Conservation (phyloP, 2,888 invertebrate genomes). For the Bombylius discolor region DNA sequence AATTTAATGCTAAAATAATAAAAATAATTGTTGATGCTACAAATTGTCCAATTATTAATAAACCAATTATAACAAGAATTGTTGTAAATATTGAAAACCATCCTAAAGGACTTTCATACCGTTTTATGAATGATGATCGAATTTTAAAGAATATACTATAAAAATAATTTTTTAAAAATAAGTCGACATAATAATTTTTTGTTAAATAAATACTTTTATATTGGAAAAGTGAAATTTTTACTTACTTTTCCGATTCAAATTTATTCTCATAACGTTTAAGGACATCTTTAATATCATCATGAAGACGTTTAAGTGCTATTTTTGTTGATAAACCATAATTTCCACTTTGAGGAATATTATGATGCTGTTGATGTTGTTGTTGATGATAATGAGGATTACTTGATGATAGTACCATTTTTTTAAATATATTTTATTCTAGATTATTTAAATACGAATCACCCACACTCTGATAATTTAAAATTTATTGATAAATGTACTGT, state of each 20-base stretch:
- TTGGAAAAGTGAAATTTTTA: constrained; percentile 7
- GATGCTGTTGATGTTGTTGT: no score
- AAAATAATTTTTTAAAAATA: not conserved
- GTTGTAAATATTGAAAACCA: constrained; percentile 51
- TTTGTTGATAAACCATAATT: constrained; percentile 48
- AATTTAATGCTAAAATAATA: constrained; percentile 42
- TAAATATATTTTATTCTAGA: no score
- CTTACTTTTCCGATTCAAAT: constrained; percentile 42
- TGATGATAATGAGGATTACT: no score
- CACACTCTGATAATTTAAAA: no score
- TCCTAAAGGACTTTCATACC: constrained; percentile 47
- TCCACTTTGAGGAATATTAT: no score
- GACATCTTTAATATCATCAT: constrained; percentile 53
- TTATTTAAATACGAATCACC: no score
- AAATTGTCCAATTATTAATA: constrained; percentile 37
- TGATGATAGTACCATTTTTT: no score
- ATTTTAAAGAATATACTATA: constrained; percentile 27
- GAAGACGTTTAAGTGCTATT: constrained; percentile 54
- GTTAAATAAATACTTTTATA: not conserved
- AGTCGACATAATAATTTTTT: not conserved
- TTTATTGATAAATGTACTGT: no score
- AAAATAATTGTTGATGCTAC: constrained; percentile 35
- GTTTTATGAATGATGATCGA: constrained; percentile 31
- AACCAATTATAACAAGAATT: constrained; percentile 40
- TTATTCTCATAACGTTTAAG: constrained; percentile 50